Base-by-base conservation (phyloP, 2,797 vertebrate species). In the Cyclura pinguis region DNA sequence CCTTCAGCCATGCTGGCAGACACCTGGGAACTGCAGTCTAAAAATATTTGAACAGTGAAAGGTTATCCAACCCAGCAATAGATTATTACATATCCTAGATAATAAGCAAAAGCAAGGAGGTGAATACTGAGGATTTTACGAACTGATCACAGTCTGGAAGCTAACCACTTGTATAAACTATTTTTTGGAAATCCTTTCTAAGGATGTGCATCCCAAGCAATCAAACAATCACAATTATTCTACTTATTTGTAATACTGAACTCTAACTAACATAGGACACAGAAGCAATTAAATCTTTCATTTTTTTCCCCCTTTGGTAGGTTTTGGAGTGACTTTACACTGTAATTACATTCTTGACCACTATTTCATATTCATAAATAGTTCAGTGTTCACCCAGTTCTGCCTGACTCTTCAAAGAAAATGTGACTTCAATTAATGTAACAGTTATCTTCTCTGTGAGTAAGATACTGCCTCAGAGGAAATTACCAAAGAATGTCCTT, bases 401-500 rank as follows among this genome's bases (percentile, higher is more conserved):
- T 86, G 84, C 29, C 87, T 91, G 64, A 13, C 32, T 52, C 14
- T 80, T 92, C 72, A 89, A 84, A 78, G 80, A 83, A 91, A 91
- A 76, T 74, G 42, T 67, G 69, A 89, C 52, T 67, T 90, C 57
- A 91, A 90, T 81, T 90, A 91, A 29, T 93, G 57, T 80, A 81
- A 32, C 52, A 59, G 81, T 91, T 88, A 89, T 82, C 69, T 89
- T 81, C 78, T 78, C 55, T 84, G 55, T 89, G 35, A 52, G 0
- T 91, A 91, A 95, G 88, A 91, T 72, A 85, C 88, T 84, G 82
- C 35, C 59, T 87, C 76, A 94, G 89, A 90, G 81, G 84, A 89
- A 87, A 94, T 88, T 93, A 90, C 77, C 86, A 84, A 95, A 89
- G 87, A 84, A 81, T 94, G 78, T 94, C 47, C 91, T 42, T 13